Evolutionary conservation across 2,888 invertebrate species (phyloP).

Genomic region (Scaptomyza flava): DNA sequence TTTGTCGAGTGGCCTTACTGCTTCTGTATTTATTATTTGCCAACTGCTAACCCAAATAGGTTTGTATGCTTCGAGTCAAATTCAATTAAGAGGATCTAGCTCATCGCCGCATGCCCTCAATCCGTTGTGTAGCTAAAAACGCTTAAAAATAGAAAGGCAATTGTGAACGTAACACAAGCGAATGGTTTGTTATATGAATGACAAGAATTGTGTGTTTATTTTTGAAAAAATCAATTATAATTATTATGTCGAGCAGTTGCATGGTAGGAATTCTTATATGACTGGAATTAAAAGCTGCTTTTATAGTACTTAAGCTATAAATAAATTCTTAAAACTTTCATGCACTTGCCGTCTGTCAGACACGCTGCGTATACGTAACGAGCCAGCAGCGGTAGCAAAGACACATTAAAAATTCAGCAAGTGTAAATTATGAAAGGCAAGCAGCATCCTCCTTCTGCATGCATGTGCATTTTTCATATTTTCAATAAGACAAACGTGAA

Average conservation of each 20-base stretch:
- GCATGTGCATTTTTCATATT: constrained; percentile 69
- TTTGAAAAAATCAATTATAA: neutral
- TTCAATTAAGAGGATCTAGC: constrained; percentile 58
- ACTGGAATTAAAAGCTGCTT: neutral
- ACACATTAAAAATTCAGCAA: constrained; percentile 66
- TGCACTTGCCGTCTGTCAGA: neutral
- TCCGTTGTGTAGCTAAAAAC: neutral
- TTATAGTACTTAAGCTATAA: neutral
- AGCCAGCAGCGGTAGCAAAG: neutral
- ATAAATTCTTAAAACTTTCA: neutral
- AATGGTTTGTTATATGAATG: constrained; percentile 4
- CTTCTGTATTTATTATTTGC: neutral
- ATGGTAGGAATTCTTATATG: neutral
- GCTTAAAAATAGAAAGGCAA: constrained; percentile 40
- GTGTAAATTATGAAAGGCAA: constrained; percentile 58
- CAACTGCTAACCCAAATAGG: constrained; percentile 49
- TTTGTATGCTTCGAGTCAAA: constrained; percentile 61
- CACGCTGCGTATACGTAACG: constrained; percentile 54
- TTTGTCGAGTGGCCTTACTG: constrained; percentile 24
- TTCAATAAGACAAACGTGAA: constrained; percentile 47
- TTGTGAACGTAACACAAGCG: neutral
- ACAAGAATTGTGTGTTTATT: neutral
- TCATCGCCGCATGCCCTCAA: constrained; percentile 1
- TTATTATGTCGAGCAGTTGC: neutral
- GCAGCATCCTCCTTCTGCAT: constrained; percentile 37